Base-by-base conservation (phyloP, 2,113 vertebrate species). In the Verasper variegatus region DNA sequence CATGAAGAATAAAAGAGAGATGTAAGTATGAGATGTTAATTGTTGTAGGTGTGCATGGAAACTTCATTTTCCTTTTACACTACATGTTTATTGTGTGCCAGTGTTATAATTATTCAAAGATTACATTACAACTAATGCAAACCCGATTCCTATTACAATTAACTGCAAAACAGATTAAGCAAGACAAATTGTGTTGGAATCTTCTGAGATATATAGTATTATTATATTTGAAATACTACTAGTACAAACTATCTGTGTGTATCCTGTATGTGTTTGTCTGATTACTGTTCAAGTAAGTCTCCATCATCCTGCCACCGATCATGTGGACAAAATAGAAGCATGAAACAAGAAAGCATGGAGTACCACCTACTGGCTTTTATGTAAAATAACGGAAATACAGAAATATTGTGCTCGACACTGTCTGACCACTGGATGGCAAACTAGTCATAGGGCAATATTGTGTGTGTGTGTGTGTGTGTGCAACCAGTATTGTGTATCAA, bases 401-500 rank as follows among this genome's bases (percentile, higher is more conserved):
- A 17, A 71, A 27, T 31, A 21, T 35, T 63, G 27, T 18, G 10
- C 18, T 57, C 59, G 10, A 55, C 71, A 57, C 27, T 21, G 3
- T 74, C 7, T 17, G 15, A 26, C 80, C 85, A 80, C 83, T 71
- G 51, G 82, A 65, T 79, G 85, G 61, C 82, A 71, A 26, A 2
- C 55, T 68, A 64, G 68, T 59, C 21, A 21, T 49, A 49, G 4
- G 45, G 15, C 66, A 73, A n/a, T n/a, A n/a, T n/a, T 7, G 51
- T n/a, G 20, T 52, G 45, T 18, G 13, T 15, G 42, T 15, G 42
- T 45, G 3, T 45, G 42, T 45, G 11, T 45, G 14, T 45, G 12
- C 42, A 45, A 45, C 42, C 42, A 45, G 42, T 15, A 12, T 15
- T 45, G 42, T 15, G 42, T 45, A 45, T 45, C 42, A 15, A 45